Evolutionary conservation across 2,113 vertebrate genomes (phyloP).

Genomic region (Calidris pugnax): DNA sequence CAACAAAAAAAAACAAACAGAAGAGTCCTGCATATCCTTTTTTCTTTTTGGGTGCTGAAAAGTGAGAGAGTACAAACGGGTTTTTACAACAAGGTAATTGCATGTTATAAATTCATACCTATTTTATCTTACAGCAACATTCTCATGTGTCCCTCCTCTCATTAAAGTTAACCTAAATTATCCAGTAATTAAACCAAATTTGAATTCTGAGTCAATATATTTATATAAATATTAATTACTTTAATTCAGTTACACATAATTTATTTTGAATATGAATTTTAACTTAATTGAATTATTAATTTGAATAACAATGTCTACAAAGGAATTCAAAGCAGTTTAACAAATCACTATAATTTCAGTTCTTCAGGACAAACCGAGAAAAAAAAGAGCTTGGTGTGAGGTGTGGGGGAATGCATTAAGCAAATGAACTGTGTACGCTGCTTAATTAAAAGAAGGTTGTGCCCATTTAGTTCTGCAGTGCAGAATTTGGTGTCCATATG

Average conservation of each 20-base stretch:
- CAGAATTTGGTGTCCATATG: background rate
- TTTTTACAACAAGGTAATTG: background rate
- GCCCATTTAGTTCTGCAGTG: background rate
- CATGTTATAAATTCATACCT: background rate
- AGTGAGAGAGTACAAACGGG: background rate
- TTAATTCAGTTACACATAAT: slow-evolving; percentile 20
- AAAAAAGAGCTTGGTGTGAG: background rate
- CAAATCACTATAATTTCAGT: background rate
- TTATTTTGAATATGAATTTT: slow-evolving; percentile 23
- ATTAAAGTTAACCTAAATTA: slow-evolving; percentile 16
- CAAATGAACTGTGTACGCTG: background rate
- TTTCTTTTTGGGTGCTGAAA: background rate
- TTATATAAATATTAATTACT: background rate
- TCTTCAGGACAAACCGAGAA: background rate
- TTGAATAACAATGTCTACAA: slow-evolving; percentile 24
- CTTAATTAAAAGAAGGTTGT: slow-evolving; percentile 35
- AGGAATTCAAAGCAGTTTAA: background rate
- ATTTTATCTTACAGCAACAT: background rate
- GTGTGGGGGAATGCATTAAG: background rate
- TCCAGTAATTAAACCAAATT: background rate
- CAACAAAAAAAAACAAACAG: background rate
- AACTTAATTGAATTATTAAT: slow-evolving; percentile 19
- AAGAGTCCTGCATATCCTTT: background rate
- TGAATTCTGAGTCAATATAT: background rate
- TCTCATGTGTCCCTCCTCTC: background rate